phyloP scores from a whole-genome alignment of 2,797 vertebrate species.

The Eulemur coronatus region DNA sequence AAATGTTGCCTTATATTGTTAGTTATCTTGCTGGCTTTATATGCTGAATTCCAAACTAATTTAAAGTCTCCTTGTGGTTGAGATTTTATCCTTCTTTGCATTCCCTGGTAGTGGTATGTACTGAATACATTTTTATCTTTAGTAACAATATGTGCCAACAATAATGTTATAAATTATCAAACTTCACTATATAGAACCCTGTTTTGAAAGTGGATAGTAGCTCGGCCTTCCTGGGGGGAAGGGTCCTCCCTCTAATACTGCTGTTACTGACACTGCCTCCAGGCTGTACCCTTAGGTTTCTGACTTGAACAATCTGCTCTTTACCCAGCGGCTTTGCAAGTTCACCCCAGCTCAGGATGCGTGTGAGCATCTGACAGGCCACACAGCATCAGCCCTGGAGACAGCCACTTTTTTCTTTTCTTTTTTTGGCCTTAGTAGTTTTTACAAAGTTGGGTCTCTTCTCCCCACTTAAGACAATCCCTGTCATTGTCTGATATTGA shows the following conservation, averaged over 20 bases:
- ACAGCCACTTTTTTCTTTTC: neutral
- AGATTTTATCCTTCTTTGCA: neutral
- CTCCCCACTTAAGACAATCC: neutral
- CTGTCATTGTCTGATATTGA: neutral
- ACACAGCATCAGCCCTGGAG: neutral
- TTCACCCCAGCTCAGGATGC: neutral
- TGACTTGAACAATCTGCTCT: neutral
- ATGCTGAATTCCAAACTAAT: neutral
- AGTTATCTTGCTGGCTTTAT: neutral
- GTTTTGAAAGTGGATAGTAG: neutral
- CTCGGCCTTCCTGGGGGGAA: neutral
- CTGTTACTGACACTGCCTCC: neutral
- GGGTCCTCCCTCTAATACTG: accelerated
- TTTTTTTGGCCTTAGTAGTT: neutral
- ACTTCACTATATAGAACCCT: neutral
- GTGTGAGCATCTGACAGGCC: neutral
- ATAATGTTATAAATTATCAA: neutral
- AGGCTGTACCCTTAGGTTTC: neutral
- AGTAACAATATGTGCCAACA: neutral
- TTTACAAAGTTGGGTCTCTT: neutral
- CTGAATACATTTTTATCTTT: neutral
- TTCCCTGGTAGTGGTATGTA: neutral
- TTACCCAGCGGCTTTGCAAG: neutral
- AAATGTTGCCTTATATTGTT: neutral
- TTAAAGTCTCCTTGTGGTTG: neutral